Conservation (phyloP, 1,140 invertebrate genomes). For the Dendroctonus ponderosae region DNA sequence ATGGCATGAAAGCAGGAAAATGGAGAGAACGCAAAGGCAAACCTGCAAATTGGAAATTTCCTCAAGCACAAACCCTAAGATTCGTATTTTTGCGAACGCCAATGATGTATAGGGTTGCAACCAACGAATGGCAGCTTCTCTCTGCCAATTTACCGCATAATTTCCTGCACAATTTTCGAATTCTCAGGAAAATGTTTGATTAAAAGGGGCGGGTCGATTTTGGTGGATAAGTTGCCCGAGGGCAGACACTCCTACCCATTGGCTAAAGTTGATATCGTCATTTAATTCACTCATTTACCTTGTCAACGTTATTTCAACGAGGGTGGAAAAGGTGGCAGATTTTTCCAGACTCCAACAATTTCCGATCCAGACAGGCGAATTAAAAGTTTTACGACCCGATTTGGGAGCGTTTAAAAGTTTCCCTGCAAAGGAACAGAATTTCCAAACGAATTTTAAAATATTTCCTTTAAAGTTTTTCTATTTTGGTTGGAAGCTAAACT, state of each 20-base stretch:
- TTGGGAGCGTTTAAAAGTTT: not conserved
- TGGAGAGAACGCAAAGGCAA: constrained; percentile 9
- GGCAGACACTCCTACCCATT: constrained; percentile 19
- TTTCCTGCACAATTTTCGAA: constrained; percentile 29
- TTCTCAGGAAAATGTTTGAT: constrained; percentile 17
- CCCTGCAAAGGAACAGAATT: not conserved
- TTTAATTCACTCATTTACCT: constrained; percentile 1
- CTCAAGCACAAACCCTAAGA: not conserved
- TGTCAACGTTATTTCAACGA: not conserved
- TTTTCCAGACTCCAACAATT: constrained; percentile 15
- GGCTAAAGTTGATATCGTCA: constrained; percentile 15
- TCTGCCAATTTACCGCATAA: constrained; percentile 27
- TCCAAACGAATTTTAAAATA: too few species aligned
- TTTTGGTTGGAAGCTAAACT: too few species aligned
- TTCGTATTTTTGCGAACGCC: constrained; percentile 5
- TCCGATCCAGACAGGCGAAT: constrained; percentile 10
- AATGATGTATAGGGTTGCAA: not conserved
- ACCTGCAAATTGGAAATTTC: constrained; percentile 19
- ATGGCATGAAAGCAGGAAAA: constrained; percentile 4
- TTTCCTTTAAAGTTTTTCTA: too few species aligned
- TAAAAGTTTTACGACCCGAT: not conserved
- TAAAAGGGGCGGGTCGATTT: constrained; percentile 22
- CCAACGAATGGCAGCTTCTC: constrained; percentile 13
- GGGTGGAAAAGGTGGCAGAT: not conserved
- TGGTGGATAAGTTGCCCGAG: constrained; percentile 25